These are phyloP conservation scores for Macrosoma leucophasiata DNA, from an alignment of 2,888 invertebrate species.

Conservation along the genomic window DNA sequence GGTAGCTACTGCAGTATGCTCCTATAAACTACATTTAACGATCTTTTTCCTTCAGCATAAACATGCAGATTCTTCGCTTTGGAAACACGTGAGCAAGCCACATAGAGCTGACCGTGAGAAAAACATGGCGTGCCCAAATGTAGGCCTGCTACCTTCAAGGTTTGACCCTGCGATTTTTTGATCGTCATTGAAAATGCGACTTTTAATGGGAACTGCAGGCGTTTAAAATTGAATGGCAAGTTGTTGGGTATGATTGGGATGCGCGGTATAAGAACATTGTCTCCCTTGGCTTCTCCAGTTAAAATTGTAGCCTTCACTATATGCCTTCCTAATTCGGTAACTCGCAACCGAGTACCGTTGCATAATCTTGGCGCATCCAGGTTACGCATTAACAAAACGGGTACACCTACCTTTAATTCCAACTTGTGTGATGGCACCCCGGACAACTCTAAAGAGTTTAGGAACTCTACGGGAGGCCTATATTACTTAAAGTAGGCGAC, in stretches of 20 bases:
- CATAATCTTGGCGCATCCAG: conserved; percentile 25
- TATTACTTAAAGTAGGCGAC: no score
- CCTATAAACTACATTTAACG: no score
- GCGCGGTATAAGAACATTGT: conserved; percentile 29
- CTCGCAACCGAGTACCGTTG: conserved; percentile 21
- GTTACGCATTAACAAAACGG: conserved; percentile 26
- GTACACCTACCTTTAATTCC: conserved; percentile 23
- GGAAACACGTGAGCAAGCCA: no score
- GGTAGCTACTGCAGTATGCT: no score
- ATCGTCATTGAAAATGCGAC: no score
- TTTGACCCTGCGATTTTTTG: no score
- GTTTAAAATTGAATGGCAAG: conserved; percentile 28
- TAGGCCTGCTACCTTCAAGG: no score
- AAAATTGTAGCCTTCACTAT: conserved; percentile 28
- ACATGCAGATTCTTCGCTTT: no score
- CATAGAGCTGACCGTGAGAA: no score
- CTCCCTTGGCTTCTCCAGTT: conserved; percentile 28
- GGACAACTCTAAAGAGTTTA: conserved; percentile 29
- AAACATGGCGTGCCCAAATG: no score
- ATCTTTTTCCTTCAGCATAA: no score
- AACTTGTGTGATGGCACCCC: conserved; percentile 27
- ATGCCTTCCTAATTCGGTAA: conserved; percentile 22
- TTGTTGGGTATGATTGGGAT: conserved; percentile 31
- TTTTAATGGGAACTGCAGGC: conserved; percentile 29
- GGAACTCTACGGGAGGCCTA: conserved; percentile 29